These are phyloP conservation scores for Heliconius ethilla DNA, from an alignment of 2,888 invertebrate species.

Conservation along the genomic window DNA sequence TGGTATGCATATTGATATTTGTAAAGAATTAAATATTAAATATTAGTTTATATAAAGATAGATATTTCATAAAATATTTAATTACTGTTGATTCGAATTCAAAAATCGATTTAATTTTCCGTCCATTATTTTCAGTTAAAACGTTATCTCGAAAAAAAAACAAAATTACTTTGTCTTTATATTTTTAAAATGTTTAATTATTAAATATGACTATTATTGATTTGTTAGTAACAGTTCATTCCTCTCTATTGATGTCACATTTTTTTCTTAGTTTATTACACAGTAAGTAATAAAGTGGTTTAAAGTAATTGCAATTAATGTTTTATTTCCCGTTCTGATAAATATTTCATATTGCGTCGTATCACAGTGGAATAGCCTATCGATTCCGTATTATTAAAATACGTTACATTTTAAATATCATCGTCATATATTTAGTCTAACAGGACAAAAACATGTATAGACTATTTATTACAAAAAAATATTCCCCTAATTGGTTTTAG, in stretches of 20 bases:
- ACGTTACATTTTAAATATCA: too few relatives aligned
- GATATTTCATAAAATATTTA: neutral
- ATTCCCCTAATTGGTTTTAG: too few relatives aligned
- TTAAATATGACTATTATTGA: neutral
- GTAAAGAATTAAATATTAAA: neutral
- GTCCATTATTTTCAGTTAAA: neutral
- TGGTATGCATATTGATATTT: neutral
- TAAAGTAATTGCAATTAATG: neutral
- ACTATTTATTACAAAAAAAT: too few relatives aligned
- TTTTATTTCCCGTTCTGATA: neutral
- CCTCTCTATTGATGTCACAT: neutral
- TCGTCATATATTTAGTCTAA: too few relatives aligned
- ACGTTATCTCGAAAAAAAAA: neutral
- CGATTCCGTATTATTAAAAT: too few relatives aligned
- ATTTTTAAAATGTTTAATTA: neutral
- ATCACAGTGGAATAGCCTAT: too few relatives aligned
- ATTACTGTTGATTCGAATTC: neutral
- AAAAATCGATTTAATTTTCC: constrained; percentile 11
- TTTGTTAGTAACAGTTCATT: neutral
- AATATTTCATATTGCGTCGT: neutral
- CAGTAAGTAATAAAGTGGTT: constrained; percentile 1
- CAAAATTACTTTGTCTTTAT: neutral
- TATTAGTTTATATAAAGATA: neutral
- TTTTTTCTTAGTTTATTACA: neutral
- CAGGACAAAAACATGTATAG: too few relatives aligned